These are phyloP conservation scores for Lepus timidus DNA, from an alignment of 2,113 vertebrate species.

Conservation along the genomic window DNA sequence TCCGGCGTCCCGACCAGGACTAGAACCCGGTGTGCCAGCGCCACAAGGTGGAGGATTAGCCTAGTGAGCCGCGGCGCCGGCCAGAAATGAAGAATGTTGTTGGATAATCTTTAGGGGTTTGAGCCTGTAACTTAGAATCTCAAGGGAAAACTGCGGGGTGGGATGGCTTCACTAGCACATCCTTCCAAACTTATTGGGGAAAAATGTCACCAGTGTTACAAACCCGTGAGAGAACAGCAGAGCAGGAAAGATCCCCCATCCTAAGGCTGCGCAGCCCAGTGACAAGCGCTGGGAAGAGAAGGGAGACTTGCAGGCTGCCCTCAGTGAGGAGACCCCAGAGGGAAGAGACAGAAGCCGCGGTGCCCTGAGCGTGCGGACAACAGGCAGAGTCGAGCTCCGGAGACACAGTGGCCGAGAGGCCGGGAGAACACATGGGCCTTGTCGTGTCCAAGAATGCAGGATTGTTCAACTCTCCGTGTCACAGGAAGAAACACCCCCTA, in stretches of 20 bases:
- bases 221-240: neutral
- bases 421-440: neutral
- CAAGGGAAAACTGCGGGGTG: neutral
- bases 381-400: neutral
- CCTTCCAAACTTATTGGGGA: neutral
- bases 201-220: neutral
- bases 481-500: no score
- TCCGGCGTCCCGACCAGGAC: no score
- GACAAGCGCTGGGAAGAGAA: neutral
- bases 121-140: neutral
- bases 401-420: neutral
- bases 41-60: no score
- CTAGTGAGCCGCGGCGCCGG: no score
- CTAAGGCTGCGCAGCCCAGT: neutral
- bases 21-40: no score
- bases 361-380: neutral
- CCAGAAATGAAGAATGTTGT: neutral
- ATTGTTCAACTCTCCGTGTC: no score
- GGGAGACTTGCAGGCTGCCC: neutral
- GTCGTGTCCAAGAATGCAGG: neutral
- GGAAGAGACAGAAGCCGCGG: neutral
- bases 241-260: neutral
- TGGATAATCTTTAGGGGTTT: neutral
- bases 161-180: neutral
- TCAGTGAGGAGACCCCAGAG: neutral